A percentile compares a stretch with the other conserved stretches of the same genome.
Evolutionary conservation across 1,140 invertebrate genomes (phyloP).

Genomic region (Drosophila pallidifrons): DNA sequence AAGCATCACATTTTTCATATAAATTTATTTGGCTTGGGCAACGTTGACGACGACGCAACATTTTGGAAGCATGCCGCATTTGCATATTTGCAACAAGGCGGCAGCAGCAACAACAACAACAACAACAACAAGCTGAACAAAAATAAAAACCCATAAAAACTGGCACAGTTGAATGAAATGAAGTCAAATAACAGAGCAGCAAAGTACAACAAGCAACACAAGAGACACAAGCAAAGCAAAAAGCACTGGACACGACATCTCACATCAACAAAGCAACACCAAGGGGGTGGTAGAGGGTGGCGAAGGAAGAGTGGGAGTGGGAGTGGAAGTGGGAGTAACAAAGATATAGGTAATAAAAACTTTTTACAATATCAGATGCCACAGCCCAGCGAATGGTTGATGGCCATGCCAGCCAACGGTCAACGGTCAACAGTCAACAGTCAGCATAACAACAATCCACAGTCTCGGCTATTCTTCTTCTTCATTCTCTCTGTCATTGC

Average conservation of each 20-base stretch:
- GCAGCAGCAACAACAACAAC: slow-evolving; percentile 47
- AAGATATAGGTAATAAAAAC: slow-evolving; percentile 76
- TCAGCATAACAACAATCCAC: slow-evolving; percentile 12
- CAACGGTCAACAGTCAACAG: slow-evolving; percentile 6
- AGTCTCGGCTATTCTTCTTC: too few species aligned
- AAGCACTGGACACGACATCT: not conserved
- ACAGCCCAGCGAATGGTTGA: slow-evolving; percentile 23
- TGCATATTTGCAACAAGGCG: slow-evolving; percentile 72
- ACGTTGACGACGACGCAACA: slow-evolving; percentile 19
- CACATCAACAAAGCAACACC: not conserved
- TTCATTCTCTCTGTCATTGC: not conserved
- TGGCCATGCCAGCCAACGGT: slow-evolving; percentile 10
- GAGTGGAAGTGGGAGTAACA: slow-evolving; percentile 8
- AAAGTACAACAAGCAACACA: slow-evolving; percentile 31
- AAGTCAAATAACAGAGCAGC: slow-evolving; percentile 63
- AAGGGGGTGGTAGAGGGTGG: too few species aligned
- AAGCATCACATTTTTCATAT: slow-evolving; percentile 74
- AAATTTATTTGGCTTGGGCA: slow-evolving; percentile 66
- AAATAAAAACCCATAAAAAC: slow-evolving; percentile 71
- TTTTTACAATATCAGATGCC: slow-evolving; percentile 60
- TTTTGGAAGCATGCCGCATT: slow-evolving; percentile 46
- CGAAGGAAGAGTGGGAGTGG: not conserved
- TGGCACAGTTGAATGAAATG: slow-evolving; percentile 62
- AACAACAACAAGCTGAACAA: slow-evolving; percentile 53
- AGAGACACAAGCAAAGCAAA: not conserved